Conservation (phyloP, 2,113 vertebrate species). For the Pheucticus melanocephalus region DNA sequence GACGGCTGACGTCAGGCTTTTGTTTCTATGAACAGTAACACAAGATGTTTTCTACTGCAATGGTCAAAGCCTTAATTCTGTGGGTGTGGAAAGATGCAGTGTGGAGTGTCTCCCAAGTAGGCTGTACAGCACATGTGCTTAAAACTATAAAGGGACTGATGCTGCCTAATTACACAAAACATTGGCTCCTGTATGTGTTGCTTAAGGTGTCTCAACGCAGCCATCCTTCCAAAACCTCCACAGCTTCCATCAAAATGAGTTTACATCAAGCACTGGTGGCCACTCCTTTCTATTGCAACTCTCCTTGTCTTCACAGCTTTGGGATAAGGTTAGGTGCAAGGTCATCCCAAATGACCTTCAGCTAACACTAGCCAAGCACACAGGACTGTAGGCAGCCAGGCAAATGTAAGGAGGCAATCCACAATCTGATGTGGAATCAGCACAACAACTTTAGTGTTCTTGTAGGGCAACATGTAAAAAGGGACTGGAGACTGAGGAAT, state of each 20-base stretch:
- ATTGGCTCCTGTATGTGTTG: not conserved
- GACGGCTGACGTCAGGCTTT: not conserved
- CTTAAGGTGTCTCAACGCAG: not conserved
- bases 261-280: not conserved
- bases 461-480: not conserved
- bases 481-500: not conserved
- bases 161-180: not conserved
- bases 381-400: not conserved
- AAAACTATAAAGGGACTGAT: not conserved
- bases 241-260: not conserved
- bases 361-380: not conserved
- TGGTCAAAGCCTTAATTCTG: not conserved
- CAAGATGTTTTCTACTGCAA: not conserved
- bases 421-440: not conserved
- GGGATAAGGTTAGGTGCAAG: not conserved
- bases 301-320: not conserved
- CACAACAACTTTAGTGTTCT: not conserved
- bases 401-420: not conserved
- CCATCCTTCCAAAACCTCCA: not conserved
- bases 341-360: not conserved
- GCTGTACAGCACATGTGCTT: fast-evolving
- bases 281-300: not conserved
- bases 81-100: not conserved
- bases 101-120: not conserved
- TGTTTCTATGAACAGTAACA: not conserved